Evolutionary conservation across 1,140 invertebrate genomes (phyloP).

Genomic region (Lepidurus arcticus): DNA sequence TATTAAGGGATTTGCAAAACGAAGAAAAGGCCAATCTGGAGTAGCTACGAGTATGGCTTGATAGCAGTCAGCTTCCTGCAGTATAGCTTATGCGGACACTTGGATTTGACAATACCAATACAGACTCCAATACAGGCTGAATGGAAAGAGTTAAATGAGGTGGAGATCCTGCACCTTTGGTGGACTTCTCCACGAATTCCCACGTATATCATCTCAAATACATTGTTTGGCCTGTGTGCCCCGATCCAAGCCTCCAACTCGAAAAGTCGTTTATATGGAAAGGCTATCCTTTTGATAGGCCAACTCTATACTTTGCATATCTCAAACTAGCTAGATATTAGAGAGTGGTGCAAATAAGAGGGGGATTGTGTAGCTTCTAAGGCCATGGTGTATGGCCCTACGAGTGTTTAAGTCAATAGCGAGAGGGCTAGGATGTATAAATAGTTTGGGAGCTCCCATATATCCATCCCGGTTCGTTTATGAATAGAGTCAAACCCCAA

Average conservation of each 20-base stretch:
- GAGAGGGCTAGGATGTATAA: neutral
- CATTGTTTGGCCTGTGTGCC: neutral
- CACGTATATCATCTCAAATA: neutral
- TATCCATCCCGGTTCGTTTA: neutral
- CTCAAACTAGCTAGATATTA: neutral
- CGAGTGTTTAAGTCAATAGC: constrained; percentile 11
- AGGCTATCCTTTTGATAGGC: no score
- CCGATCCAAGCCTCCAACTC: neutral
- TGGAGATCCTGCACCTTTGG: neutral
- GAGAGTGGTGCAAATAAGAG: neutral
- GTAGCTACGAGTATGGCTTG: no score
- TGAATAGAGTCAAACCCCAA: neutral
- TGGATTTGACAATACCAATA: neutral
- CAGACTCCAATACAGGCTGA: neutral
- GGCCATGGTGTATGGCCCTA: neutral
- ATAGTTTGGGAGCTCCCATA: neutral
- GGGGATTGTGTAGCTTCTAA: neutral
- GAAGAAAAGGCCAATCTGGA: no score
- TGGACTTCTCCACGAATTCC: neutral
- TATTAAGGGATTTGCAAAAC: no score
- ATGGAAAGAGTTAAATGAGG: neutral
- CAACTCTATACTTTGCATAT: no score
- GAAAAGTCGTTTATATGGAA: no score
- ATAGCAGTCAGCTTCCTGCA: no score
- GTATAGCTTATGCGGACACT: no score